Conservation (phyloP, 2,113 vertebrate species). For the Semicossyphus pulcher region DNA sequence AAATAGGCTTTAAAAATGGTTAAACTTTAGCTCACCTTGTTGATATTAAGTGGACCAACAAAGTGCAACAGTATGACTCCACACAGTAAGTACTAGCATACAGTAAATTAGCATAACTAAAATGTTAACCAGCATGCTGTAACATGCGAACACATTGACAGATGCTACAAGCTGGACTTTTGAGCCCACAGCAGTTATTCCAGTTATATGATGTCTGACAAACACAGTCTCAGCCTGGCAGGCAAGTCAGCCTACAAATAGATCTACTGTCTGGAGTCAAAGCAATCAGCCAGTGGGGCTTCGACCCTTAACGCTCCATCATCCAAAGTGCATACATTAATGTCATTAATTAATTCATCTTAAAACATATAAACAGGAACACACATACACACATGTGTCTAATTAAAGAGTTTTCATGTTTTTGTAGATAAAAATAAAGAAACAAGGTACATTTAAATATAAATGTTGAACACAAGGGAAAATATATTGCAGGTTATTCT, state of each 20-base stretch:
- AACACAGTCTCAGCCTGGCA: neutral
- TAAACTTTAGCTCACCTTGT: neutral
- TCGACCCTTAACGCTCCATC: neutral
- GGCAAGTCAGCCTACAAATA: neutral
- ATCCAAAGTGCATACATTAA: constrained; percentile 23
- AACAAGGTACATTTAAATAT: neutral
- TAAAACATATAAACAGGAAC: neutral
- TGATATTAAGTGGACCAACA: neutral
- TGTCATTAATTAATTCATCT: neutral
- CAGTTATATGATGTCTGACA: neutral
- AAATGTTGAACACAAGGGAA: neutral
- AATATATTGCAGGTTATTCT: neutral
- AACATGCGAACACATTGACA: neutral
- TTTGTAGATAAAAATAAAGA: neutral
- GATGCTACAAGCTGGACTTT: neutral
- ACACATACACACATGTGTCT: neutral
- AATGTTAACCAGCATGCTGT: neutral
- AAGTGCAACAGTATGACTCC: neutral
- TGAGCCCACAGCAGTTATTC: neutral
- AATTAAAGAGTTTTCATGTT: neutral
- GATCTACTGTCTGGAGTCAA: neutral
- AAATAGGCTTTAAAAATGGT: no score
- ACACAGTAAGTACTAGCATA: neutral
- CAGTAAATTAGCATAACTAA: no score
- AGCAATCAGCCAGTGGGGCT: neutral